Percentiles rank a stretch among this genome's conserved stretches.
Evolutionary conservation across 2,113 vertebrate species (phyloP).

Genomic region (Atlantisia rogersi): DNA sequence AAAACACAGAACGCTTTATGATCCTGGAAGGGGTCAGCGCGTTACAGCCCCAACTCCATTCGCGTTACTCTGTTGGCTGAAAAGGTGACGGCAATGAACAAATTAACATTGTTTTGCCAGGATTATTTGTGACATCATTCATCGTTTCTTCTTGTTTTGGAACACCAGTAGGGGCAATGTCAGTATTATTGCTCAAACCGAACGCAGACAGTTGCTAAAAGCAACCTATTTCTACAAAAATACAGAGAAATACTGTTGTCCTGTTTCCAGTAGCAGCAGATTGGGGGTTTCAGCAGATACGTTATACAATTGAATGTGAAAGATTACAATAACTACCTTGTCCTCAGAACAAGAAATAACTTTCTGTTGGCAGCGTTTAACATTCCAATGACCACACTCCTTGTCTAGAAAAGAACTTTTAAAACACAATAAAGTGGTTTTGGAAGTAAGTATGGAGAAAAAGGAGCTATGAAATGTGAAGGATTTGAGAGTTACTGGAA

Average conservation of each 20-base stretch:
- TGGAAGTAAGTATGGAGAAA: neutral
- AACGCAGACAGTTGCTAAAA: neutral
- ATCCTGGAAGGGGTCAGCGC: neutral
- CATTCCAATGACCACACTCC: neutral
- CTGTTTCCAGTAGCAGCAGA: neutral
- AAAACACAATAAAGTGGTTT: neutral
- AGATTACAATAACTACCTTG: slow-evolving; percentile 19
- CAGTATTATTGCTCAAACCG: neutral
- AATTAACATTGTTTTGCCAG: neutral
- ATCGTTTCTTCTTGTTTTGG: neutral
- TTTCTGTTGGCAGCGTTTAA: neutral
- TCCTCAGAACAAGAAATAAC: neutral
- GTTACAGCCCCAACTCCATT: rapidly evolving
- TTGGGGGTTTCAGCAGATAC: neutral
- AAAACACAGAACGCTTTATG: neutral
- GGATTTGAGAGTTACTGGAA: neutral
- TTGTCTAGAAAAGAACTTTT: neutral
- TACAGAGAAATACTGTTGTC: neutral
- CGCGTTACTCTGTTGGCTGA: neutral
- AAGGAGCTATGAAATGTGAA: neutral
- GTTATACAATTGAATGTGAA: neutral
- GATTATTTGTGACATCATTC: neutral
- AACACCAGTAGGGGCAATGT: neutral
- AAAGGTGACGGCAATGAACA: neutral
- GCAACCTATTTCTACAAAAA: neutral